Evolutionary conservation across 2,888 invertebrate genomes (phyloP).

Genomic region (Scaptomyza caliginosa): DNA sequence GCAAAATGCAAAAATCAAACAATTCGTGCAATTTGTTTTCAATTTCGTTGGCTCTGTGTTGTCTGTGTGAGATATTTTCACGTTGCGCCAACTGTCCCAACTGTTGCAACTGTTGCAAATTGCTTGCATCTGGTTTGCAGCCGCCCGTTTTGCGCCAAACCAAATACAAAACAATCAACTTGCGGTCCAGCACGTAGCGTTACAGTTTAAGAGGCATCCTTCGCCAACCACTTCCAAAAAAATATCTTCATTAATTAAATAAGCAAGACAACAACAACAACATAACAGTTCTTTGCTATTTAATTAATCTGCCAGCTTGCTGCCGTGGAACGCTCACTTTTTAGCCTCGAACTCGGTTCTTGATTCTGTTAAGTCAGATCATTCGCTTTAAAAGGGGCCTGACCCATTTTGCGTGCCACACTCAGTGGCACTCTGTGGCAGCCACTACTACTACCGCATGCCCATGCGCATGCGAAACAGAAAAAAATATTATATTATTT

Average conservation of each 20-base stretch:
- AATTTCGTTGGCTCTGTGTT: constrained; percentile 56
- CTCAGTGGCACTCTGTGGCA: constrained; percentile 25
- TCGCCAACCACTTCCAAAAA: constrained; percentile 38
- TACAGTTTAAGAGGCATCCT: constrained; percentile 29
- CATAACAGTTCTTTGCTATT: constrained; percentile 47
- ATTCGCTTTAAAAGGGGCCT: constrained; percentile 35
- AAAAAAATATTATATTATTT: constrained; percentile 68
- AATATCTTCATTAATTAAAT: constrained; percentile 56
- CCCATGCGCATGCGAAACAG: too few relatives aligned
- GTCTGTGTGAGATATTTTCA: constrained; percentile 50
- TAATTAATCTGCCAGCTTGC: constrained; percentile 48
- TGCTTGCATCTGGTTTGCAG: constrained; percentile 55
- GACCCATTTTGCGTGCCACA: constrained; percentile 72
- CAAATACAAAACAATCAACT: neutral
- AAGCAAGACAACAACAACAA: constrained; percentile 8
- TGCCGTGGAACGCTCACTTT: constrained; percentile 61
- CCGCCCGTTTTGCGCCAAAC: neutral
- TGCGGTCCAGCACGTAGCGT: constrained; percentile 14
- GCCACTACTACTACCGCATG: constrained; percentile 26
- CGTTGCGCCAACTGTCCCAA: constrained; percentile 60
- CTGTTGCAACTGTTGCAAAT: constrained; percentile 58
- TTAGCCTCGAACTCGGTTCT: constrained; percentile 18
- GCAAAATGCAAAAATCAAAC: constrained; percentile 54
- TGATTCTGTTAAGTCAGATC: constrained; percentile 2
- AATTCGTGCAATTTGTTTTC: constrained; percentile 68